Base-by-base conservation (phyloP, 2,888 invertebrate genomes). In the Synergus gifuensis region DNA sequence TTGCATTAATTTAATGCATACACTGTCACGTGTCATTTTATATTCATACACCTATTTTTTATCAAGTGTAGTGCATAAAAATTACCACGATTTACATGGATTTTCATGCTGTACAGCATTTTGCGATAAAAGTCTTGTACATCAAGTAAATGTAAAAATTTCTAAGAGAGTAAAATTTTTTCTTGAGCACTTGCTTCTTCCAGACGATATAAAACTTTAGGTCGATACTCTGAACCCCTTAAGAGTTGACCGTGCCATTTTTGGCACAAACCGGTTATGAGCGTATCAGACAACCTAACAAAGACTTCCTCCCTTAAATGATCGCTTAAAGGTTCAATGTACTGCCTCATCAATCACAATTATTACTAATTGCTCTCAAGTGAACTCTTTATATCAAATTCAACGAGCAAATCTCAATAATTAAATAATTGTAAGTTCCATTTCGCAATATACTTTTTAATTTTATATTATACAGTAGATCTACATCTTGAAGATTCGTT, bases 221-320 rank as follows among this genome's bases (percentile, higher is more conserved):
- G 44, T 66, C 66, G 66, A 66, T 66, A 44, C 66, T 66, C 66
- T 66, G 44, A 66, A 66, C 36, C 66, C 66, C 44, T 66, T 66
- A n/a, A 66, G 73, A 54, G 54, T 42, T 18, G 67, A 40, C 36
- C 36, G 49, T 28, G 54, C 73, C 73, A 54, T 73, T 73, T 73
- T 73, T 54, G 73, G 73, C 36, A 40, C 54, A 73, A 73, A 73
- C 73, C 73, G 73, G 73, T 73, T 73, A 73, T 73, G 54, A 36
- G n/a, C 54, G 73, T 73, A 73, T 69, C 73, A 73, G 49, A 36
- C 54, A 40, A 73, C 36, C 73, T 73, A 73, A 73, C 18, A 73
- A 73, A 49, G 22, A 73, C 36, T 36, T 73, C 49, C 36, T 69
- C 69, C 69, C 49, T 54, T 73, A 73, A 73, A 73, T 73, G 28